Evolutionary conservation across 2,113 vertebrate genomes (phyloP).

Genomic region (Marmota flaviventris): DNA sequence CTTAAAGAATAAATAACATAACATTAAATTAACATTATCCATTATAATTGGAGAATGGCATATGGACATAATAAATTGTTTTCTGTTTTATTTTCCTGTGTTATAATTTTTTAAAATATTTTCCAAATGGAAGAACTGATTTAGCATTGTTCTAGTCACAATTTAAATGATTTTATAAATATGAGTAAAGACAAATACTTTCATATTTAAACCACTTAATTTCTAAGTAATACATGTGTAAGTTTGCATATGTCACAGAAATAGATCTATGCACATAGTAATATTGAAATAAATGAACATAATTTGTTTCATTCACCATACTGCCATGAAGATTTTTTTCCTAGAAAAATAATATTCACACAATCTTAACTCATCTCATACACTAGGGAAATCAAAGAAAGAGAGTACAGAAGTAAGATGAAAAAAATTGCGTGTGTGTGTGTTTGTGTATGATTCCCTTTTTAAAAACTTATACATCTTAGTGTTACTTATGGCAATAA

Average conservation of each 20-base stretch:
- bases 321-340: not conserved
- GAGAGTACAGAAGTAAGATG: not conserved
- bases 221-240: not conserved
- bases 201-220: not conserved
- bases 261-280: not conserved
- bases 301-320: conserved; percentile 9
- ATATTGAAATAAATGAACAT: not conserved
- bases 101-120: conserved; percentile 4
- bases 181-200: not conserved
- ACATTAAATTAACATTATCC: not conserved
- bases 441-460: not conserved
- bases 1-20: conserved; percentile 18
- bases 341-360: not conserved
- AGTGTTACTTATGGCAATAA: not conserved
- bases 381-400: not conserved
- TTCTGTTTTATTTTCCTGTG: not conserved
- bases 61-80: not conserved
- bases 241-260: not conserved
- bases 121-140: not conserved
- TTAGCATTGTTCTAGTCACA: conserved; percentile 7
- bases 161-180: not conserved
- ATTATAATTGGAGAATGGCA: not conserved
- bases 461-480: not conserved
- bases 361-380: not conserved
- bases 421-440: not conserved